These are phyloP conservation scores for Palythoa heliodiscus DNA, from an alignment of 92 coral and sea anemone genomes.

Conservation along the genomic window DNA sequence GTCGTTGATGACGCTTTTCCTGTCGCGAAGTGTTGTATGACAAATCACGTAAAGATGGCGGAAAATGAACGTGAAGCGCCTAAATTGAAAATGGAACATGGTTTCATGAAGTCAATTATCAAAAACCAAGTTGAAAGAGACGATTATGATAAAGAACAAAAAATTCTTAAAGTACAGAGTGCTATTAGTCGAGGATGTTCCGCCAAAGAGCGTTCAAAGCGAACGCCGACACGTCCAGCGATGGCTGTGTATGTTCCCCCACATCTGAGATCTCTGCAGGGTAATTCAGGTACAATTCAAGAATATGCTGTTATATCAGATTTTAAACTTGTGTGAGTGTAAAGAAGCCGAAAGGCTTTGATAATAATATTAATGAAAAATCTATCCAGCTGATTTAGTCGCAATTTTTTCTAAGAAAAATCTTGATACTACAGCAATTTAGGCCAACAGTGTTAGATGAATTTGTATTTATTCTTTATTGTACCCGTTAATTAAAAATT, in stretches of 20 bases:
- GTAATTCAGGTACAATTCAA: neutral
- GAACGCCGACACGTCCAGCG: constrained; percentile 59
- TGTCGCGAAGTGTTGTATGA: neutral
- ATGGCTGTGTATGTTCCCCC: constrained; percentile 81
- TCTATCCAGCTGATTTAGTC: neutral
- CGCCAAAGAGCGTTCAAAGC: constrained; percentile 58
- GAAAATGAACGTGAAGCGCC: constrained; percentile 47
- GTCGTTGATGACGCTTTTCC: neutral
- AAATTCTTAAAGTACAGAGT: constrained; percentile 48
- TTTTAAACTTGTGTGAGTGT: neutral
- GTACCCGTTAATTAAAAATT: no score
- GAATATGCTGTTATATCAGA: neutral
- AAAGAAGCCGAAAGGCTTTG: neutral
- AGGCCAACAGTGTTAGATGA: no score
- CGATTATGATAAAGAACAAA: constrained; percentile 93
- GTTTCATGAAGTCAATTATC: constrained; percentile 81
- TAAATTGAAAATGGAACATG: constrained; percentile 79
- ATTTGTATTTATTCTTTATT: no score
- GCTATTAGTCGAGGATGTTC: constrained; percentile 36
- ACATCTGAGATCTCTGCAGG: constrained; percentile 53
- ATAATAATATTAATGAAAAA: neutral
- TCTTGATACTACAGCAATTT: neutral
- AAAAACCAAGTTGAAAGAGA: constrained; percentile 89
- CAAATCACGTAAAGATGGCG: neutral
- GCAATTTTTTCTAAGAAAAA: neutral